Base-by-base conservation (phyloP, 2,113 vertebrate genomes). In the Cryptomyrus ogoouensis region DNA sequence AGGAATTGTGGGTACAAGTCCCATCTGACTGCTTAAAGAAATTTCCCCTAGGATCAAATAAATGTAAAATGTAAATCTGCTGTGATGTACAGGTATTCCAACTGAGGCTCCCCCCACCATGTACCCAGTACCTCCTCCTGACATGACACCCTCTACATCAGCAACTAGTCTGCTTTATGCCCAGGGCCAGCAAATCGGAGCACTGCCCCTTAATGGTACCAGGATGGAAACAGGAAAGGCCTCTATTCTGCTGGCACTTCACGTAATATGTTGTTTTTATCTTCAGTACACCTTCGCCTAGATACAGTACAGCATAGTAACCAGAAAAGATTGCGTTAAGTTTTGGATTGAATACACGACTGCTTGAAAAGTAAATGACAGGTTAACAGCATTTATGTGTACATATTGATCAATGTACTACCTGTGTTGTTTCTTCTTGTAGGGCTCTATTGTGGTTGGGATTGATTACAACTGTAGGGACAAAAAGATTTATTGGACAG, bases 381-480 rank as follows among this genome's bases (percentile, higher is more conserved):
- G n/a, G 19, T 70, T n/a, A 70, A 80, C 70, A 39, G 53, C 49
- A 53, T 53, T 35, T 56, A 24, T 31, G 80, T 90, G 35, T 87
- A 31, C 89, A 42, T 47, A 15, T 24, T 50, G 35, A 42, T 35
- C 21, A 86, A 39, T 89, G 49, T 24, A 46, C 24, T 66, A 62
- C 12, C 21, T 88, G 66, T 46, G 35, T 89, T 0, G 90, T 24
- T 90, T 88, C 27, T 44, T n/a, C 86, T 53, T 92, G 86, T 94
- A 99, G 98, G 98, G 98, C 10, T 99, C 98, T 91, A 99, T 99
- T 21, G 97, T 99, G 12, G 98, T 99, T 15, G 98, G 98, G 0
- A 95, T 99, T 0, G 98, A 97, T 93, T 97, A 97, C 0, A 98
- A 99, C 95, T 99, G 98, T 93, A 94, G 92, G 83, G 97, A 99